Evolutionary conservation across 37 sponge, comb jelly and placozoan genomes (phyloP), one percentile per base, ranked within the genome.

Genomic region (Beroe ovata): DNA sequence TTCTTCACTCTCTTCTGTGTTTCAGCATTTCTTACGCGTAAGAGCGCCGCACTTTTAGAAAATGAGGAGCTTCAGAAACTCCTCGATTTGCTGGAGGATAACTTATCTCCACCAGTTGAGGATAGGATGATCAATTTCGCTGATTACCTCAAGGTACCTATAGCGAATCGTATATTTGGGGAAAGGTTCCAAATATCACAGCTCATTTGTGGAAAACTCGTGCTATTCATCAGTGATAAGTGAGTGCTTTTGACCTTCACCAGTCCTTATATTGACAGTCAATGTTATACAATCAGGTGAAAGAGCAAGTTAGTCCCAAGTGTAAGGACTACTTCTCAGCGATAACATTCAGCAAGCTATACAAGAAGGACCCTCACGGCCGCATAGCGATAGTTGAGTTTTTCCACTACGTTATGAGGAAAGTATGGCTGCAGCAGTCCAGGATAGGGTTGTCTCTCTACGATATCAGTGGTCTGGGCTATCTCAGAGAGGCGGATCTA

Each of bases 351-450:
- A 36, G 62, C 25, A 88, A 91, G 60, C 64, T 61, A 0, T 69
- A 81, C 58, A 63, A 88, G 47, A 59, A 66, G 64, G 60, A 92
- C 35, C 64, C 90, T 38, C 60, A 89, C 81, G 92, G 90, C 64
- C 29, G 96, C 59, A 81, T 95, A 8, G 92, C 96, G 6, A 92
- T 94, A 2, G 89, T 94, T 29, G 93, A 95, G 54, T 89, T 95
- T 20, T 95, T 95, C 89, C 92, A 94, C 39, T 95, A 95, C 88
- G 90, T 95, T 41, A 60, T 64, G 60, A 42, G 93, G 23, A 91
- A 88, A 94, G 97, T 94, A 29, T 97, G 97, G 97, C 88, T 97
- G 59, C 94, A 97, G 63, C 97, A 97, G 91, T 11, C 62, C 64
- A 28, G 84, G 47, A 81, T 92, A 64, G 64, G 88, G 88, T 23